phyloP scores from a whole-genome alignment of 2,888 invertebrate species.

The Brachylomia viminalis region DNA sequence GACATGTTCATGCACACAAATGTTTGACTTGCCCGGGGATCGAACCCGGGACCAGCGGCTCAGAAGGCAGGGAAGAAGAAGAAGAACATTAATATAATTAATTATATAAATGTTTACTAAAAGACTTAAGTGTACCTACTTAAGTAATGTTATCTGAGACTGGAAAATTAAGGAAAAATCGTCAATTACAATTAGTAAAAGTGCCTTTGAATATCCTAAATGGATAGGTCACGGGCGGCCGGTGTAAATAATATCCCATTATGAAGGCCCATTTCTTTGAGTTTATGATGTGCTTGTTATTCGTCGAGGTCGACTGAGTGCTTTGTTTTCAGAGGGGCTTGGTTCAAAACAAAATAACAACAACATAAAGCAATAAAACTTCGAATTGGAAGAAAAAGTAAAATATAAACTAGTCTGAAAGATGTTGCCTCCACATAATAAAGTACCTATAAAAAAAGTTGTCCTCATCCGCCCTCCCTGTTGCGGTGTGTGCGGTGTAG shows the following conservation, averaged over 20 bases:
- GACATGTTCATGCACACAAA: too few relatives aligned
- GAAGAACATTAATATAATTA: too few relatives aligned
- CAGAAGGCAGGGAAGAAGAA: too few relatives aligned
- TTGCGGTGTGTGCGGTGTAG: slow-evolving; percentile 16
- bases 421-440: slow-evolving; percentile 20
- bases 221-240: slow-evolving; percentile 35
- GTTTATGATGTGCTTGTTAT: slow-evolving; percentile 53
- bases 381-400: slow-evolving; percentile 25
- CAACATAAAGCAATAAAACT: slow-evolving; percentile 41
- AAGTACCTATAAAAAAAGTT: slow-evolving; percentile 22
- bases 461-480: neutral
- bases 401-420: slow-evolving; percentile 22
- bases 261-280: slow-evolving; percentile 40
- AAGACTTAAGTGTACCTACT: neutral
- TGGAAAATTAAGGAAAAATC: neutral
- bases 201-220: slow-evolving; percentile 45
- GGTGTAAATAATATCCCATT: slow-evolving; percentile 54
- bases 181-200: slow-evolving; percentile 37
- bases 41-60: too few relatives aligned
- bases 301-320: slow-evolving; percentile 35
- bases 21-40: too few relatives aligned
- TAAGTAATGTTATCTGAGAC: neutral
- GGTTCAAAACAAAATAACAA: slow-evolving; percentile 53
- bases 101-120: neutral
- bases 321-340: slow-evolving; percentile 40